These are phyloP conservation scores for Oriolus oriolus DNA, from an alignment of 2,113 vertebrate species.

Conservation along the genomic window DNA sequence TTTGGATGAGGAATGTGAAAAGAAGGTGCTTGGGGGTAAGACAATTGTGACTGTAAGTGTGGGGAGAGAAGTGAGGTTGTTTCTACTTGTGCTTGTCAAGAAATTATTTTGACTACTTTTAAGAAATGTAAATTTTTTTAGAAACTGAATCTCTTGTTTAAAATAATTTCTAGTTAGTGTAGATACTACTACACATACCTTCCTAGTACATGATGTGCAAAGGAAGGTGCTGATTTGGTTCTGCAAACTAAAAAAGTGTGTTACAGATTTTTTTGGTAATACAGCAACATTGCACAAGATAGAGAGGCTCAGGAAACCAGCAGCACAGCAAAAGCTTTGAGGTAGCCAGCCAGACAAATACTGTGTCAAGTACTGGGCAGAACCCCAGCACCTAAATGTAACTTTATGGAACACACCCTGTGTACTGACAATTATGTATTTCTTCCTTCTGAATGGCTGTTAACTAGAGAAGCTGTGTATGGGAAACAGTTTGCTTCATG, in stretches of 20 bases:
- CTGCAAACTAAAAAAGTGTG: background rate
- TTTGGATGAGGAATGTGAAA: constrained; percentile 40
- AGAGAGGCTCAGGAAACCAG: background rate
- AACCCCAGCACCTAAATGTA: background rate
- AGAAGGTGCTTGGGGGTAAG: constrained; percentile 62
- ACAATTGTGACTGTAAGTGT: background rate
- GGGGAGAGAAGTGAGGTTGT: background rate
- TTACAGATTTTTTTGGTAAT: background rate
- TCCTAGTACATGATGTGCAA: background rate
- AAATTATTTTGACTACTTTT: background rate
- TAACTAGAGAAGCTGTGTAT: background rate
- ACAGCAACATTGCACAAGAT: background rate
- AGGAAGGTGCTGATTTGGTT: background rate
- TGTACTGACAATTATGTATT: background rate
- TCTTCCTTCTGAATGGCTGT: background rate
- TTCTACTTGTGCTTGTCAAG: background rate
- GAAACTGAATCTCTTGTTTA: background rate
- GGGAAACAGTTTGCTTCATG: background rate
- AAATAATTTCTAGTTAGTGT: background rate
- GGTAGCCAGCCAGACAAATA: background rate
- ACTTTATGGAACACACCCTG: background rate
- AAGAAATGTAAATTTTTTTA: background rate
- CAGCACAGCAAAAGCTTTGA: background rate
- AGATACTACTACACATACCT: background rate
- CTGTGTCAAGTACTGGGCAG: background rate